These are phyloP conservation scores for Erebia aethiops DNA, from an alignment of 2,888 invertebrate genomes.

Conservation along the genomic window DNA sequence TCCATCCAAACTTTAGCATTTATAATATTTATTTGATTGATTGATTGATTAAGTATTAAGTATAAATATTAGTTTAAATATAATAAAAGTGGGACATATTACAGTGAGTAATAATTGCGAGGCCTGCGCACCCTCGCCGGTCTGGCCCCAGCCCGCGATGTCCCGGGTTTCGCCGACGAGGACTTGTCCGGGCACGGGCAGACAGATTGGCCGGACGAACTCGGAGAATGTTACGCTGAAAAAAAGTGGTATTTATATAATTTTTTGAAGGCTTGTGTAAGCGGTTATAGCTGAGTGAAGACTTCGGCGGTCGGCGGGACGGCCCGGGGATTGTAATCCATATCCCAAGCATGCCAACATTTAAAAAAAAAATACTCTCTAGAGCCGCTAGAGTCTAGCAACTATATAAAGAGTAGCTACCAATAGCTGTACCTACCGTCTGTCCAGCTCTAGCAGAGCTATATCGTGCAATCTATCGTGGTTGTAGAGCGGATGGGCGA, in stretches of 20 bases:
- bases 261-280: too few relatives aligned
- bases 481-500: slow-evolving; percentile 26
- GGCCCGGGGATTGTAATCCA: too few relatives aligned
- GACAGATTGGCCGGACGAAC: slow-evolving; percentile 7
- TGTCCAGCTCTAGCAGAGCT: slow-evolving; percentile 38
- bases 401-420: too few relatives aligned
- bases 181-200: not conserved
- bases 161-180: not conserved
- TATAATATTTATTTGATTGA: too few relatives aligned
- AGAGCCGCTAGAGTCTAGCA: too few relatives aligned
- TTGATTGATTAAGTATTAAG: too few relatives aligned
- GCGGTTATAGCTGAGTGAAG: too few relatives aligned
- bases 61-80: too few relatives aligned
- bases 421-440: slow-evolving; percentile 26
- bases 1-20: too few relatives aligned
- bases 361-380: too few relatives aligned
- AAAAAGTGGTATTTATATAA: not conserved
- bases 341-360: too few relatives aligned
- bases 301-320: too few relatives aligned
- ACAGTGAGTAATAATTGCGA: not conserved
- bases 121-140: not conserved
- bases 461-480: slow-evolving; percentile 33
- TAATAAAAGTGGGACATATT: not conserved
- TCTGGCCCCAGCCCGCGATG: slow-evolving; percentile 1
- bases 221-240: not conserved